phyloP scores from a whole-genome alignment of 2,888 invertebrate species.

The Acanthosepion esculentum region DNA sequence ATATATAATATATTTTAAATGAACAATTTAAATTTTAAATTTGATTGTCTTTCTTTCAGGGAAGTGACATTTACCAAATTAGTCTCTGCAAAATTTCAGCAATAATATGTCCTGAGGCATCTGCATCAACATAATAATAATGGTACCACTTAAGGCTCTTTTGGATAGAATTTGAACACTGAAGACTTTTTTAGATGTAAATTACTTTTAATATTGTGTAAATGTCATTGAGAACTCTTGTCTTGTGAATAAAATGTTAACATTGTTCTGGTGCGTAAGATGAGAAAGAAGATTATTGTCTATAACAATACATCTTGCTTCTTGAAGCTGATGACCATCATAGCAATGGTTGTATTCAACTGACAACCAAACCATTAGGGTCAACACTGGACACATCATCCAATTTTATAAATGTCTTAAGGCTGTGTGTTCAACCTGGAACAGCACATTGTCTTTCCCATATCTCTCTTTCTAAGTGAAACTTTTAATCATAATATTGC shows the following conservation, averaged over 20 bases:
- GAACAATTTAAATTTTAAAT: no score
- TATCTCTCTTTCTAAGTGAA: background rate
- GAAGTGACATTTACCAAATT: no score
- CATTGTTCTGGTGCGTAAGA: background rate
- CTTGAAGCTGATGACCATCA: background rate
- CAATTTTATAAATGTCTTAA: background rate
- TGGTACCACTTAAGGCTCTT: no score
- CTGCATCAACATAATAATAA: no score
- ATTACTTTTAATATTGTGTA: no score
- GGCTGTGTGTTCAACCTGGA: background rate
- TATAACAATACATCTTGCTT: background rate
- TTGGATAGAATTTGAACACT: no score
- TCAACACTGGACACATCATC: background rate
- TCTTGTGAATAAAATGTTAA: conserved; percentile 2
- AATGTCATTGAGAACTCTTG: no score
- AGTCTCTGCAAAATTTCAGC: no score
- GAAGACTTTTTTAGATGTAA: no score
- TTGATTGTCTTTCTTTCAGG: no score
- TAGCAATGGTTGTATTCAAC: background rate
- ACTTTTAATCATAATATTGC: background rate
- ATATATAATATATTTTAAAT: no score
- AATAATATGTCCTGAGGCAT: no score
- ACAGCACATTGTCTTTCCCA: background rate
- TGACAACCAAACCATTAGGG: background rate
- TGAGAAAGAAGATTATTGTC: background rate